Percentiles rank a stretch among this genome's conserved stretches.
These are phyloP conservation scores for Probosciger aterrimus DNA, from an alignment of 2,113 vertebrate genomes.

Conservation along the genomic window DNA sequence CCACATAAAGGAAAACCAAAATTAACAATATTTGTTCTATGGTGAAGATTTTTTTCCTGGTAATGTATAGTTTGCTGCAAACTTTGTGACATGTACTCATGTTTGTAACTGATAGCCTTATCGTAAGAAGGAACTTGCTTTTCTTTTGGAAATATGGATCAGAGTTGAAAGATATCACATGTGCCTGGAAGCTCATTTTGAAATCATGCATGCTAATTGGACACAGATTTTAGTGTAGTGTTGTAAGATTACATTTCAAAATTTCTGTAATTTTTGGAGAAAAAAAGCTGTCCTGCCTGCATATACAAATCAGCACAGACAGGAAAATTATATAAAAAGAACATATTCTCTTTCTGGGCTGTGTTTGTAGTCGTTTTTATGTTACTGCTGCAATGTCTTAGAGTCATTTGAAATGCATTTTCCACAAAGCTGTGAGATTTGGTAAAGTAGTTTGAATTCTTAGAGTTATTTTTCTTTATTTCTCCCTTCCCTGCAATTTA, in stretches of 20 bases:
- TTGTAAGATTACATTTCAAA: conserved; percentile 3
- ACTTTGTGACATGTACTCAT: neutral
- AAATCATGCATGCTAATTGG: neutral
- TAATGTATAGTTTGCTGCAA: neutral
- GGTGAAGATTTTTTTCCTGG: neutral
- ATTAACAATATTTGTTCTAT: neutral
- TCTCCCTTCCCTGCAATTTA: neutral
- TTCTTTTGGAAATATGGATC: conserved; percentile 13
- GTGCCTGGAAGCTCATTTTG: conserved; percentile 2
- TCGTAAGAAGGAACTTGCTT: neutral
- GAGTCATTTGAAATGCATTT: conserved; percentile 42
- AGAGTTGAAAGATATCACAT: neutral
- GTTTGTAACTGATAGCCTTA: neutral
- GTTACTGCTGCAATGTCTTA: neutral
- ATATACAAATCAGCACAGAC: conserved; percentile 7
- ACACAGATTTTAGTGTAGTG: conserved; percentile 8
- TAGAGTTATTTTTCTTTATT: conserved; percentile 21
- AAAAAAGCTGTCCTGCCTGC: conserved; percentile 10
- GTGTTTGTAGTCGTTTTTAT: conserved; percentile 16
- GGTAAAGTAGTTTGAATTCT: conserved; percentile 9
- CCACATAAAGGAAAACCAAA: neutral
- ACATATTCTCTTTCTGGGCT: conserved; percentile 20
- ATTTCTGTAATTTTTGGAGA: conserved; percentile 4
- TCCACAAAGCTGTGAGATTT: conserved; percentile 27
- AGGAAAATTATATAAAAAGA: conserved; percentile 42